These are phyloP conservation scores for Octopus bimaculoides DNA, from an alignment of 1,140 invertebrate genomes.

Conservation along the genomic window DNA sequence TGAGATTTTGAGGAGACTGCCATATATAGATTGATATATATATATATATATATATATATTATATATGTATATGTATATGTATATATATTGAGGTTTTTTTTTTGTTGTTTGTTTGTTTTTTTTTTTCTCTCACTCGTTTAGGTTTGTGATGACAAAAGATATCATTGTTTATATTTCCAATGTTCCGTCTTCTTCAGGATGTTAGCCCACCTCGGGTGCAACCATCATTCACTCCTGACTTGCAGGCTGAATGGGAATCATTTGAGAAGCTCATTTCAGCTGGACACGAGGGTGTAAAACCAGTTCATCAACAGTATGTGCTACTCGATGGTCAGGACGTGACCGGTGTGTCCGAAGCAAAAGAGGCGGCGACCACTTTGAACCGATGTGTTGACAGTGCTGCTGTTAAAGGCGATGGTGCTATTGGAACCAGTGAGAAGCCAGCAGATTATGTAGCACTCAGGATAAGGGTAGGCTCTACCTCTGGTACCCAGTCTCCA, in stretches of 20 bases:
- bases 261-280: constrained; percentile 29
- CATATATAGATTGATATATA: too few relatives aligned
- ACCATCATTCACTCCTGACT: background rate
- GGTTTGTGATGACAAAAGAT: background rate
- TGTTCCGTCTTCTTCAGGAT: constrained; percentile 8
- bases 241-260: constrained; percentile 30
- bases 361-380: too few relatives aligned
- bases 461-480: too few relatives aligned
- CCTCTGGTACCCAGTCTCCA: too few relatives aligned
- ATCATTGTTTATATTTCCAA: background rate
- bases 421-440: too few relatives aligned
- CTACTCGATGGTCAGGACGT: too few relatives aligned
- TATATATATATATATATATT: background rate
- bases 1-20: too few relatives aligned
- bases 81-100: constrained; percentile 2
- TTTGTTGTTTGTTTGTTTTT: background rate
- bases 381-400: too few relatives aligned
- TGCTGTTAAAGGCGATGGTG: too few relatives aligned
- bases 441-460: too few relatives aligned
- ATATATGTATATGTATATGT: background rate
- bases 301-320: too few relatives aligned
- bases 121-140: background rate
- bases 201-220: background rate
- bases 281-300: background rate
- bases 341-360: too few relatives aligned